Evolutionary conservation across 1,140 invertebrate genomes (phyloP), one percentile per base, ranked within the genome.

Genomic region (Aethina tumida): DNA sequence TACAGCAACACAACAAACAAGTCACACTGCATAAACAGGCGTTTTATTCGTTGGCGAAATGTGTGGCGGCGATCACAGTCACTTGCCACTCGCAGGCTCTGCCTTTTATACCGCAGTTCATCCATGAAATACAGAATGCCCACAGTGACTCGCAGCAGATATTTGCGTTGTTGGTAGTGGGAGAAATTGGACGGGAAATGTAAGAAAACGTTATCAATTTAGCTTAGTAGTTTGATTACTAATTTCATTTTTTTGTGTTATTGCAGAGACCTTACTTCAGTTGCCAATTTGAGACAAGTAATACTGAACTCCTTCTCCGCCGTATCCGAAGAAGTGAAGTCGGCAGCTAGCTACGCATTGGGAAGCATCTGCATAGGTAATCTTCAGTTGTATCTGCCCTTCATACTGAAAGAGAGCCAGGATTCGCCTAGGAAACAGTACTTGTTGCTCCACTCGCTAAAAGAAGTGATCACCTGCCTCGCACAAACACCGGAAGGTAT

Each of bases 301-400:
- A 80, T 90, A 28, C 63, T 89, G 29, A 70, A 73, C 28, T 85
- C 83, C 10, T 89, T 90, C 53, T 73, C 75, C 0, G 77, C 79
- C 10, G 71, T 75, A 2, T 87, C 84, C 0, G 86, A 90, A 61
- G 85, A 90, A 63, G 80, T 89, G 0, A 98, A 98, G 66, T 90
- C 91, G 1, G 93, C 94, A 7, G 94, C 95, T 2, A 95, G 92
- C 42, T 96, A 97, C 66, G 91, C 94, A 8, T 68, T 98, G 15
- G 94, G 94, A 19, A 93, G 90, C 37, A 81, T 98, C 17, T 86
- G 88, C 21, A 85, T 97, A 50, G 95, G 96, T 20, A 98, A 98
- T 67, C 66, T 99, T 41, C 78, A 81, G 2, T 81, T 85, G 53
- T 97, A 93, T 68, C 67, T 99, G 41, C 94, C 95, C 3, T 94